These are phyloP conservation scores for Dryas iulia DNA, from an alignment of 1,140 invertebrate genomes.

Conservation along the genomic window DNA sequence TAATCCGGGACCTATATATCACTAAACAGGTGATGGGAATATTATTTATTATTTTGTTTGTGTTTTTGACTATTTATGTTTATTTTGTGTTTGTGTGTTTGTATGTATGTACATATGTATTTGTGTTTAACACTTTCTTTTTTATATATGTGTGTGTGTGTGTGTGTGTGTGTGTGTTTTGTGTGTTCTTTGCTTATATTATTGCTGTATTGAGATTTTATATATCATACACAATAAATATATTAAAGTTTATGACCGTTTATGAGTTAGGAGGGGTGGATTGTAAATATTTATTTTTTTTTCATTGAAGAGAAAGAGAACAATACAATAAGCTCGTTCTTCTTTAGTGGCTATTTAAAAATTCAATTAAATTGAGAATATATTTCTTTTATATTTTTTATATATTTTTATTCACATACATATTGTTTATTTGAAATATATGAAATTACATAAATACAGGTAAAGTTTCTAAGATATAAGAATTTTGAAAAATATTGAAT, in stretches of 20 bases:
- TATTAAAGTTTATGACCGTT: too few relatives aligned
- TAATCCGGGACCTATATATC: conserved; percentile 81
- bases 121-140: neutral
- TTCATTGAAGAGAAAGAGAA: neutral
- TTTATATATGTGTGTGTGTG: neutral
- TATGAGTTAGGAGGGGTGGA: too few relatives aligned
- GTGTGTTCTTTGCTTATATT: neutral
- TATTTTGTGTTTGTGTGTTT: conserved; percentile 21
- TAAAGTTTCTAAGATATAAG: too few relatives aligned
- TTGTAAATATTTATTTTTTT: neutral
- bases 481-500: too few relatives aligned
- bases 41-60: conserved; percentile 57
- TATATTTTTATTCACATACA: too few relatives aligned
- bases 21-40: conserved; percentile 80
- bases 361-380: neutral
- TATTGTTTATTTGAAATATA: too few relatives aligned
- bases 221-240: too few relatives aligned
- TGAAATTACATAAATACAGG: too few relatives aligned
- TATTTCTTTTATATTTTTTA: neutral
- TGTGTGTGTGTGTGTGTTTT: neutral
- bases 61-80: too few relatives aligned
- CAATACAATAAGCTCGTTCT: neutral
- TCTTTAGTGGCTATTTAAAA: neutral
- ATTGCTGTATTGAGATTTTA: neutral
- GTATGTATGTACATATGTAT: conserved; percentile 3